phyloP scores from a whole-genome alignment of 2,888 invertebrate species.

The Phoenoteleia sp. region DNA sequence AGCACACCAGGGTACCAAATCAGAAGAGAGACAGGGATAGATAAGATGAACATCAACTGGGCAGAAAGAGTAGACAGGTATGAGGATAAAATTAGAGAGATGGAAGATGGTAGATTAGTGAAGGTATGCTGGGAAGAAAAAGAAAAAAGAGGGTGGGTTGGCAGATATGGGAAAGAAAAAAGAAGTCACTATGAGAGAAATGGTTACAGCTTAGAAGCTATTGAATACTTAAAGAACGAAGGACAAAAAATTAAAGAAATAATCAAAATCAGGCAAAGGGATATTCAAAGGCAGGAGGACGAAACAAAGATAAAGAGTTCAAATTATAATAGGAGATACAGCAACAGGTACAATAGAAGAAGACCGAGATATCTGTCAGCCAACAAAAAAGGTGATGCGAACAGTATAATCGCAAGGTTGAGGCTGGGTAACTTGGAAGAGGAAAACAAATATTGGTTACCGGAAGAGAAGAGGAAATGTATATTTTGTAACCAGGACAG shows the following conservation, averaged over 20 bases:
- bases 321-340: neutral
- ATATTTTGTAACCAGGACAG: neutral
- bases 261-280: neutral
- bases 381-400: neutral
- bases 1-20: constrained; percentile 33
- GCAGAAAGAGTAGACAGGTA: constrained; percentile 3
- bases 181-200: neutral
- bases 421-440: neutral
- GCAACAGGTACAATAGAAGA: neutral
- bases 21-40: constrained; percentile 8
- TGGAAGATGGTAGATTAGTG: neutral
- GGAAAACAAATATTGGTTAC: too few relatives aligned
- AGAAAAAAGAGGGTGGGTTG: neutral
- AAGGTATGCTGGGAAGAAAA: constrained; percentile 13
- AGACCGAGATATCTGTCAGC: neutral
- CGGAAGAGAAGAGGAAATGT: neutral
- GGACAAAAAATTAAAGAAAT: neutral
- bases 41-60: constrained; percentile 6
- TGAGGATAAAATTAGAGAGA: neutral
- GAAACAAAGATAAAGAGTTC: neutral
- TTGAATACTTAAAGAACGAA: neutral
- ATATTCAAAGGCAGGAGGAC: neutral
- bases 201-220: neutral
- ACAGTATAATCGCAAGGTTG: neutral
- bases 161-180: too few relatives aligned